A percentile compares a stretch with the other conserved stretches of the same genome.
Evolutionary conservation across 2,113 vertebrate species (phyloP).

Genomic region (Loxodonta africana): DNA sequence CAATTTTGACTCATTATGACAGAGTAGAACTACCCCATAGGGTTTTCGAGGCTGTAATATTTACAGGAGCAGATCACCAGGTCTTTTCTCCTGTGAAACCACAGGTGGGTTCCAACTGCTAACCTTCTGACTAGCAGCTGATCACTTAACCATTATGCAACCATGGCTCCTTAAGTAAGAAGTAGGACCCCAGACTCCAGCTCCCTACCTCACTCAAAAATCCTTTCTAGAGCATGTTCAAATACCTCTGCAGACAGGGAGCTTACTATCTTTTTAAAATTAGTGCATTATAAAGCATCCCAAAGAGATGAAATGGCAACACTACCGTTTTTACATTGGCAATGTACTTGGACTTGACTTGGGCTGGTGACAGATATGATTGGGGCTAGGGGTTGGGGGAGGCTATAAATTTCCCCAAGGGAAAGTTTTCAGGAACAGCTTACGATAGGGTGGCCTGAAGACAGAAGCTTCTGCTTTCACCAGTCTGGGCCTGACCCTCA

Average conservation of each 20-base stretch:
- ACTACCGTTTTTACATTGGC: neutral
- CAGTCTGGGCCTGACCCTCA: neutral
- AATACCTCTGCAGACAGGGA: neutral
- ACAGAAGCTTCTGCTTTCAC: neutral
- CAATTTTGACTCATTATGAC: neutral
- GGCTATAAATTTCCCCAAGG: neutral
- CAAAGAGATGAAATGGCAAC: neutral
- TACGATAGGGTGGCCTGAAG: neutral
- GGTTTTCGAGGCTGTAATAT: neutral
- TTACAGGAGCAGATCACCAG: neutral
- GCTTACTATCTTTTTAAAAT: neutral
- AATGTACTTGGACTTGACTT: slow-evolving; percentile 52
- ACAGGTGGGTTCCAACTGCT: neutral
- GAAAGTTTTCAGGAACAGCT: neutral
- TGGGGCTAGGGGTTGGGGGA: neutral
- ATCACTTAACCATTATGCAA: neutral
- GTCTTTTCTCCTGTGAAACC: neutral
- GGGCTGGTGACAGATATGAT: neutral
- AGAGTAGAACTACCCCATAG: neutral
- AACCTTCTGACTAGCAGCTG: neutral
- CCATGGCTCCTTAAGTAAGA: neutral
- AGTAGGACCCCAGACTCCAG: neutral
- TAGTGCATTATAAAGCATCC: neutral
- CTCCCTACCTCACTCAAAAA: neutral
- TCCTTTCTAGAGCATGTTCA: neutral